Evolutionary conservation across 2,797 vertebrate species (phyloP).

Genomic region (Alfaro cultratus): DNA sequence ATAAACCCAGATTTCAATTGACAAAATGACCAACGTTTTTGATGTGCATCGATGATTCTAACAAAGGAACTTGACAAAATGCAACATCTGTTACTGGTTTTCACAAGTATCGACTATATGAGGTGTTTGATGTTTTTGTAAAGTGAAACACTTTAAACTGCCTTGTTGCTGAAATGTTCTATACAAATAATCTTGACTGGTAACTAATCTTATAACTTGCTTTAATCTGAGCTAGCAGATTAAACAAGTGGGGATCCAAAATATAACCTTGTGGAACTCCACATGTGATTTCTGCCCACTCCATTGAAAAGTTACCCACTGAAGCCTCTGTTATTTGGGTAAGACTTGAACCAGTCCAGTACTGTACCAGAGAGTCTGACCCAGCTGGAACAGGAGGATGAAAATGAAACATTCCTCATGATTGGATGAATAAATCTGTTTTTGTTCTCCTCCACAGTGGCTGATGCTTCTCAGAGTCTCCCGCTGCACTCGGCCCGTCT

Average conservation of each 20-base stretch:
- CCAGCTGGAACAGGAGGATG: background rate
- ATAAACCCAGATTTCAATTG: too few species aligned
- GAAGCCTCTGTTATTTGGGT: background rate
- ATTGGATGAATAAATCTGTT: background rate
- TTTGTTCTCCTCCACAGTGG: conserved; percentile 7
- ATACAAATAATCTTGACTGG: background rate
- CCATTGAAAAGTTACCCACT: background rate
- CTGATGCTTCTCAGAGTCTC: conserved; percentile 74
- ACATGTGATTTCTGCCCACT: background rate
- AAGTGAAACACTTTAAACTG: too few species aligned
- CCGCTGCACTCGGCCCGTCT: conserved; percentile 48
- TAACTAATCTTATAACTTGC: background rate
- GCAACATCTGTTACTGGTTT: too few species aligned
- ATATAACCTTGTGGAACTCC: background rate
- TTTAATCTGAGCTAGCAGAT: background rate
- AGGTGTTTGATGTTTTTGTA: too few species aligned
- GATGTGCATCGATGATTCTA: too few species aligned
- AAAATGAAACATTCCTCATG: background rate
- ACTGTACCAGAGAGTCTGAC: background rate
- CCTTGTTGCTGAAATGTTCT: too few species aligned
- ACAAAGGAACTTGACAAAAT: too few species aligned
- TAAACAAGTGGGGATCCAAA: background rate
- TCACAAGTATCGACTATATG: too few species aligned
- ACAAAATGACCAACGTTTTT: too few species aligned
- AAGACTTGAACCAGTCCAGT: background rate